These are phyloP conservation scores for Dyspetes luteomarginatus DNA, from an alignment of 2,888 invertebrate genomes.

Conservation along the genomic window DNA sequence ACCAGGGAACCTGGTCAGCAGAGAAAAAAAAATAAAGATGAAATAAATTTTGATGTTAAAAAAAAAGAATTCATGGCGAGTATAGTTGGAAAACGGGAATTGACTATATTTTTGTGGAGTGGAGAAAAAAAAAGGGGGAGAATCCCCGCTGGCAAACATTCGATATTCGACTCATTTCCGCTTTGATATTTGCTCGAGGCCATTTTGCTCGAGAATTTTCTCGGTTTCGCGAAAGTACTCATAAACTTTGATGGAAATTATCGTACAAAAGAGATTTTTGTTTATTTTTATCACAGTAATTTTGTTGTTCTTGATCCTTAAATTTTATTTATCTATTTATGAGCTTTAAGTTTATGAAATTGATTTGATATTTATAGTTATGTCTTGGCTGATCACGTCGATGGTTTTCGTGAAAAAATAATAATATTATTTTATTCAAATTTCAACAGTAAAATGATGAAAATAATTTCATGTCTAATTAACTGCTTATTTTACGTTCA, in stretches of 20 bases:
- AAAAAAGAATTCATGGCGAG: slow-evolving; percentile 22
- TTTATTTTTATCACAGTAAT: neutral
- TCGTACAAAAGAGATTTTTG: neutral
- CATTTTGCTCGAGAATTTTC: slow-evolving; percentile 2
- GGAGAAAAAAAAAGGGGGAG: neutral
- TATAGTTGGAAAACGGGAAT: slow-evolving; percentile 18
- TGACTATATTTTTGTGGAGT: neutral
- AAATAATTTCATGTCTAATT: slow-evolving; percentile 25
- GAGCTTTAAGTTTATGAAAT: no score
- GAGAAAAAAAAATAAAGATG: slow-evolving; percentile 16
- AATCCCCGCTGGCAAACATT: slow-evolving; percentile 7
- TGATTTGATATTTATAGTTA: no score
- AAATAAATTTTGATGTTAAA: slow-evolving; percentile 37
- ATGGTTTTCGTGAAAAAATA: no score
- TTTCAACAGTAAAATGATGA: neutral
- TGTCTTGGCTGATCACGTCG: no score
- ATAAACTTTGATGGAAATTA: neutral
- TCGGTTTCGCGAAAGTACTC: neutral
- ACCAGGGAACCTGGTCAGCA: slow-evolving; percentile 34
- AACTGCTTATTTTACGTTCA: slow-evolving; percentile 30
- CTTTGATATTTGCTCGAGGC: slow-evolving; percentile 28
- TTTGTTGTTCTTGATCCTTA: neutral
- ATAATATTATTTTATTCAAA: neutral
- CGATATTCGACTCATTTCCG: slow-evolving; percentile 45
- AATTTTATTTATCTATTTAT: neutral